A percentile compares a stretch with the other conserved stretches of the same genome.
Conservation (phyloP, 2,888 invertebrate species). For the Pyrgus malvae region DNA sequence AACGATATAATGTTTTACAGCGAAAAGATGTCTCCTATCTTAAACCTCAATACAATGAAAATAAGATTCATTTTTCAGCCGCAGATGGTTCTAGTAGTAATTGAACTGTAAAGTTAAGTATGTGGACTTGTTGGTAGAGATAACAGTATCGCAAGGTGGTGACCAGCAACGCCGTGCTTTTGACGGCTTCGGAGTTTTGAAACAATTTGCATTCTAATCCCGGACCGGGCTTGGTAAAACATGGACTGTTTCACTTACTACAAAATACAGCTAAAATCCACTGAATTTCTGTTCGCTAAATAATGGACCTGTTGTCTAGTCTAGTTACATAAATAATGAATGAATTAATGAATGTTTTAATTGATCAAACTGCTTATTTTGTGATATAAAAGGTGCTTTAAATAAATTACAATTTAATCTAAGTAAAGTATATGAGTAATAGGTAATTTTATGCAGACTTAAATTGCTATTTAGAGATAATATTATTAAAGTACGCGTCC, state of each 20-base stretch:
- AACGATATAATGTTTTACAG: neutral
- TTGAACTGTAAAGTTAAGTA: neutral
- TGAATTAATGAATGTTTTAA: too few species aligned
- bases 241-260: slow-evolving; percentile 18
- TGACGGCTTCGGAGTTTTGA: slow-evolving; percentile 23
- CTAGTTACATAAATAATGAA: too few species aligned
- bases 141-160: slow-evolving; percentile 22
- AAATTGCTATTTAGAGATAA: too few species aligned
- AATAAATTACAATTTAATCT: too few species aligned
- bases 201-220: slow-evolving; percentile 26
- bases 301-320: too few species aligned
- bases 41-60: neutral
- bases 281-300: neutral
- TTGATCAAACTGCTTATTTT: too few species aligned
- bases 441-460: too few species aligned
- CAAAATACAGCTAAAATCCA: slow-evolving; percentile 1
- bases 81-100: neutral
- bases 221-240: slow-evolving; percentile 14
- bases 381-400: too few species aligned
- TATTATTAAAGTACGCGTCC: too few species aligned
- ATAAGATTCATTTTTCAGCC: slow-evolving; percentile 4
- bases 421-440: too few species aligned
- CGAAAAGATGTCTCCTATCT: neutral
- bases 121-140: slow-evolving; percentile 20
- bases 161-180: slow-evolving; percentile 21